A percentile compares a stretch with the other conserved stretches of the same genome.
Evolutionary conservation across 2,113 vertebrate species (phyloP).

Genomic region (Lutjanus erythropterus): DNA sequence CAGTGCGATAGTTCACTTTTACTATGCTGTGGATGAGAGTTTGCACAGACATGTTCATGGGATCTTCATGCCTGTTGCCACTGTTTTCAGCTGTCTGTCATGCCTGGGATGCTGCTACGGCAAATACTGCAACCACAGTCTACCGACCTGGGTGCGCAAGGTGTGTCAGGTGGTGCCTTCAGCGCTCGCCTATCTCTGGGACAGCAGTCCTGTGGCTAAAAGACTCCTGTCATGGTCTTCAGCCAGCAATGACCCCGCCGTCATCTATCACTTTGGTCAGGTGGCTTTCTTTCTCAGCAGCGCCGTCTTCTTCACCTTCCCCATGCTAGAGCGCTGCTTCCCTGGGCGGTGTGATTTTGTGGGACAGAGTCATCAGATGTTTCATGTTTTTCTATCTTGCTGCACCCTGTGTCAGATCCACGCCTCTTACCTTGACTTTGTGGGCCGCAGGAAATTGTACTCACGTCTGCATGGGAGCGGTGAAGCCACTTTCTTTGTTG

Average conservation of each 20-base stretch:
- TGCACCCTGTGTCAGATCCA: conserved; percentile 93
- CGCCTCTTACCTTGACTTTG: conserved; percentile 89
- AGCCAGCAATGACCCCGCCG: conserved; percentile 47
- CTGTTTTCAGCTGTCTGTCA: conserved; percentile 89
- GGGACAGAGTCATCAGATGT: conserved; percentile 93
- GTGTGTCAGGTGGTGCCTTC: conserved; percentile 91
- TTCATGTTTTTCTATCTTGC: conserved; percentile 89
- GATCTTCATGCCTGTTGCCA: conserved; percentile 87
- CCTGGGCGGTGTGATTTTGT: conserved; percentile 91
- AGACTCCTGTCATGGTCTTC: conserved; percentile 78
- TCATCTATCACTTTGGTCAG: conserved; percentile 77
- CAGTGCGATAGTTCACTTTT: conserved; percentile 90
- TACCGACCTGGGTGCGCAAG: conserved; percentile 77
- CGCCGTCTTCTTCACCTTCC: conserved; percentile 90
- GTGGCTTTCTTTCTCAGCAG: conserved; percentile 90
- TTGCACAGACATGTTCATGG: conserved; percentile 79
- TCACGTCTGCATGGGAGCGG: conserved; percentile 78
- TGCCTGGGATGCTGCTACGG: conserved; percentile 91
- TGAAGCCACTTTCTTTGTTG: conserved; percentile 78
- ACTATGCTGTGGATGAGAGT: conserved; percentile 87
- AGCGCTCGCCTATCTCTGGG: conserved; percentile 87
- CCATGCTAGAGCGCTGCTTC: conserved; percentile 89
- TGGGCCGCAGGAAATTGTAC: conserved; percentile 85
- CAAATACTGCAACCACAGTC: conserved; percentile 86
- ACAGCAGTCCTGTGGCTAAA: conserved; percentile 90